Conservation (phyloP, 2,113 vertebrate genomes). For the Orycteropus afer region DNA sequence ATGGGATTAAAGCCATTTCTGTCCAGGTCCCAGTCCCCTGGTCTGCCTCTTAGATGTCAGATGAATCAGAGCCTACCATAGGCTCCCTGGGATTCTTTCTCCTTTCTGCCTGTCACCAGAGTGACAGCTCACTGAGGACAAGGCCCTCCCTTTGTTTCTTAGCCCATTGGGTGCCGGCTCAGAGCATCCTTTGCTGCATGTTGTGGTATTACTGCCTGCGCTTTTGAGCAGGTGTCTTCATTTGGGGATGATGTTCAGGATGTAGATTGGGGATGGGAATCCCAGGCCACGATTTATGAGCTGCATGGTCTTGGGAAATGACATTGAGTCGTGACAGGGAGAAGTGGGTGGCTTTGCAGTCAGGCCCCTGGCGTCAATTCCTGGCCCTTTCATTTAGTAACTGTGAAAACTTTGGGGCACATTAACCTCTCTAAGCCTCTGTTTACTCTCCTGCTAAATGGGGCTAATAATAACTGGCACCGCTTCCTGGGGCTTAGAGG, state of each 20-base stretch:
- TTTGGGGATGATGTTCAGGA: neutral
- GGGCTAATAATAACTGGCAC: neutral
- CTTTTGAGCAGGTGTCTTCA: neutral
- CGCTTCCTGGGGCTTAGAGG: neutral
- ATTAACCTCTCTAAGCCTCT: neutral
- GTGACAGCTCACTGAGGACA: neutral
- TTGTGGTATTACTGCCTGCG: neutral
- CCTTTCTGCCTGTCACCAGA: neutral
- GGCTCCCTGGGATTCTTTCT: accelerated
- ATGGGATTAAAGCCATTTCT: neutral
- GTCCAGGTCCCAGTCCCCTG: too few relatives aligned
- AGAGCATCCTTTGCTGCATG: neutral
- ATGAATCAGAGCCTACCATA: neutral
- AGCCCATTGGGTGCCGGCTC: neutral
- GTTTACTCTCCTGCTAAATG: neutral
- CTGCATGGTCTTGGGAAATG: neutral
- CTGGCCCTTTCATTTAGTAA: neutral
- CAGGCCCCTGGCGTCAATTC: neutral
- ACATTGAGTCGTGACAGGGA: too few relatives aligned
- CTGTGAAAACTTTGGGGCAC: neutral
- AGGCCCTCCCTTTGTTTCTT: neutral
- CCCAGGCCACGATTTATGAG: neutral
- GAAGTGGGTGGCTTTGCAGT: too few relatives aligned
- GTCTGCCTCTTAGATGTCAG: neutral
- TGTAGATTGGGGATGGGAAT: neutral